These are phyloP conservation scores for Nemotelus nigrinus DNA, from an alignment of 2,888 invertebrate genomes.

Conservation along the genomic window DNA sequence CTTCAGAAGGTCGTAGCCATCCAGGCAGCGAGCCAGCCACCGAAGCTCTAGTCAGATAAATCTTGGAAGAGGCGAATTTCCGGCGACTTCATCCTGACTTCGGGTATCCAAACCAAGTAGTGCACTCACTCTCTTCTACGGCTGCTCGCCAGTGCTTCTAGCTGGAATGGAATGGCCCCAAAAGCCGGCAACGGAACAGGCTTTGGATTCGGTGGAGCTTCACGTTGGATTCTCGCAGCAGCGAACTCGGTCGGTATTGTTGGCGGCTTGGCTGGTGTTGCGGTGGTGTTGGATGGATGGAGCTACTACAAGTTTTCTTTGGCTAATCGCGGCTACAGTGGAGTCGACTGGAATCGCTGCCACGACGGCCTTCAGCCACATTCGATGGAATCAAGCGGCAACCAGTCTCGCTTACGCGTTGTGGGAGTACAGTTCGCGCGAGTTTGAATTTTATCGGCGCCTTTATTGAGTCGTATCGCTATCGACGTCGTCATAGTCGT, in stretches of 20 bases:
- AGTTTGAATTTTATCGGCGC: neutral
- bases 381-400: conserved; percentile 17
- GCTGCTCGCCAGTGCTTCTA: too few species aligned
- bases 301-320: neutral
- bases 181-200: conserved; percentile 9
- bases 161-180: neutral
- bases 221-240: neutral
- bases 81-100: neutral
- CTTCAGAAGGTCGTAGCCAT: too few species aligned
- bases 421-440: conserved; percentile 30
- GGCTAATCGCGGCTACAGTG: conserved; percentile 10
- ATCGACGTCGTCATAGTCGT: neutral
- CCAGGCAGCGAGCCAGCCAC: too few species aligned
- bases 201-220: conserved; percentile 3
- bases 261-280: too few species aligned
- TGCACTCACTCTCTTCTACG: too few species aligned
- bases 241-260: too few species aligned
- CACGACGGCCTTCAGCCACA: conserved; percentile 7
- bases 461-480: conserved; percentile 10
- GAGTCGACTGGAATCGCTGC: neutral
- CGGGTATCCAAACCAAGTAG: too few species aligned
- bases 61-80: neutral
- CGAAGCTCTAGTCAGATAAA: neutral
- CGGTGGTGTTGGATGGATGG: too few species aligned
- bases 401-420: conserved; percentile 35